Base-by-base conservation (phyloP, 2,888 invertebrate genomes). In the Diarsia dahlii region DNA sequence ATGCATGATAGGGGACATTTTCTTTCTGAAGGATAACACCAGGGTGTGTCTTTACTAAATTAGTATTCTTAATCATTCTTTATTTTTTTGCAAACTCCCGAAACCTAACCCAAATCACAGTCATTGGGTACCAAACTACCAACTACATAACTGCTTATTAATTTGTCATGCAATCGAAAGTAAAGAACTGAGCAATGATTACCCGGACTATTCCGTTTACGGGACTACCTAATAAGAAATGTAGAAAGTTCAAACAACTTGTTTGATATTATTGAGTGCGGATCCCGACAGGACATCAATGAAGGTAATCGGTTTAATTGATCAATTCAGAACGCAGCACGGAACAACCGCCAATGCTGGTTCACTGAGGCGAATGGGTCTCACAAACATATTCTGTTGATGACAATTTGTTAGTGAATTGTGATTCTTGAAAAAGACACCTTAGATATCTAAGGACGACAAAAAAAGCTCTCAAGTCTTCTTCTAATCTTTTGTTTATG, bases 261-360 rank as follows among this genome's bases (percentile, higher is more conserved):
- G 48, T 64, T 73, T n/a, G 45, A 45, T n/a, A n/a, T 58, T 62
- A 84, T 73, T 71, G 70, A 73, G 72, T 71, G 48, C 58, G 9
- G 39, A 85, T 83, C 80, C 23, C 85, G 50, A 71, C 76, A 78
- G 28, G 82, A 75, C 71, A 78, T 80, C 90, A 88, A 85, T 89
- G 69, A 83, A 76, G 73, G 74, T 79, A 86, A 84, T 84, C 83
- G 56, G 39, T 71, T 74, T 85, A 89, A 90, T 91, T 90, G 88
- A 76, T 68, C 76, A 80, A 83, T 85, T 84, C 58, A 76, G 77
- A 48, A 23, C 46, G 39, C 28, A 28, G 28, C 28, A 28, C 39
- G 39, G 5, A 39, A 4, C 39, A 39, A 6, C 39, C 39, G 45
- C 28, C 10, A 20, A 8, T 39, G 71, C n/a, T 13, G 28, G 13